Evolutionary conservation across 2,113 vertebrate species (phyloP).

Genomic region (Ctenomys sociabilis): DNA sequence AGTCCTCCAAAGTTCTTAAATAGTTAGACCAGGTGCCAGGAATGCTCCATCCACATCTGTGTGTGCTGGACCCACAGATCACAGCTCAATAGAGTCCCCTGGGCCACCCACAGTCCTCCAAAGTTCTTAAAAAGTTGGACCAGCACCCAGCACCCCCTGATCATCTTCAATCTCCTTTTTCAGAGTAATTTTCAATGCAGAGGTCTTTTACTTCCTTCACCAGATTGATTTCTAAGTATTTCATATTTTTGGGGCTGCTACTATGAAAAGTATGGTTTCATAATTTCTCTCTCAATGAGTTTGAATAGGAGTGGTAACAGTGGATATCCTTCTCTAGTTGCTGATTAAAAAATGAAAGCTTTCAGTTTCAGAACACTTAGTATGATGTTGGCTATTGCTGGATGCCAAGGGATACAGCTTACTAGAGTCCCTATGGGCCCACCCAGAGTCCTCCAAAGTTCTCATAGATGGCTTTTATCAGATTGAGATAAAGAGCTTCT

Average conservation of each 20-base stretch:
- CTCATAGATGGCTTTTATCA: neutral
- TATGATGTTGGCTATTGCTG: neutral
- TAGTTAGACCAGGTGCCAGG: no score
- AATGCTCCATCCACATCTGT: no score
- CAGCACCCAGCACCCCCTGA: no score
- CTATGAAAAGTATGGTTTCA: neutral
- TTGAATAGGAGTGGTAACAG: neutral
- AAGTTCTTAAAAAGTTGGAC: no score
- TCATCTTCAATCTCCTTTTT: neutral
- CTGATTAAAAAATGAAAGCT: neutral
- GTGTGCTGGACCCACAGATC: no score
- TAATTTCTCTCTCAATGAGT: neutral
- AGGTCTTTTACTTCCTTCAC: neutral
- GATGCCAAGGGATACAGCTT: no score
- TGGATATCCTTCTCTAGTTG: neutral
- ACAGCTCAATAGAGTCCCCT: no score
- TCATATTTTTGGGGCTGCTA: neutral
- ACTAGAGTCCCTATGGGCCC: no score
- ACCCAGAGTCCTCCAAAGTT: neutral
- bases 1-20: no score
- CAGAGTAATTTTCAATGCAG: neutral
- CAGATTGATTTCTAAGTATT: neutral
- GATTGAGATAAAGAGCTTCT: neutral
- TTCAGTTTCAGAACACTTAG: neutral
- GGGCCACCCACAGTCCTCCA: no score